Evolutionary conservation across 2,113 vertebrate species (phyloP).

Genomic region (Blennius ocellaris): DNA sequence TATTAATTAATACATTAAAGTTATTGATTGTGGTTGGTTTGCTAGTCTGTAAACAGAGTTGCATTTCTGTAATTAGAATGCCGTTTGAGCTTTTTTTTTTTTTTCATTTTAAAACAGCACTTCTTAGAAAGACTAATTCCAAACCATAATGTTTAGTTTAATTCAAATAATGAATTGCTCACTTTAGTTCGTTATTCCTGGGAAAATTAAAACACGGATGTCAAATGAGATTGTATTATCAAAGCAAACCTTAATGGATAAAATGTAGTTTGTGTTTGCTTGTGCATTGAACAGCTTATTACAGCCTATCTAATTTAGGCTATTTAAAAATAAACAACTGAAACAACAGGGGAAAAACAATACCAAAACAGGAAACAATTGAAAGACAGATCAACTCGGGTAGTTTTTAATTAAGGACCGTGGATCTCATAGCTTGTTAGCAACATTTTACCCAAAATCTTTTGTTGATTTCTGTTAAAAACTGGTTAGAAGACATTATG

Average conservation of each 20-base stretch:
- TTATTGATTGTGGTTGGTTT: background rate
- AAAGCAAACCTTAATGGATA: background rate
- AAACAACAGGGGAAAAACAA: too few species aligned
- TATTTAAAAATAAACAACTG: too few species aligned
- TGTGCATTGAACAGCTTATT: background rate
- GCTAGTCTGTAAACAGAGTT: background rate
- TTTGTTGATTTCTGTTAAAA: background rate
- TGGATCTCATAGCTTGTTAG: background rate
- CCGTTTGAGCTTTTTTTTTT: background rate
- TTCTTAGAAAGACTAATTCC: background rate
- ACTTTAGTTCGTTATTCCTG: background rate
- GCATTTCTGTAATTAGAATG: background rate
- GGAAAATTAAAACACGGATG: background rate
- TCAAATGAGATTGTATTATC: background rate
- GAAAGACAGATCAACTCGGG: constrained; percentile 10
- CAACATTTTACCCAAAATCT: constrained; percentile 1
- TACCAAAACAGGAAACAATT: background rate
- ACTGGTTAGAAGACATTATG: background rate
- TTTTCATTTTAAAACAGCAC: background rate
- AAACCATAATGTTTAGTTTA: background rate
- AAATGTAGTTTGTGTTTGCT: background rate
- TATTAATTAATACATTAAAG: background rate
- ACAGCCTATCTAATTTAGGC: too few species aligned
- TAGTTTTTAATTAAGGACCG: background rate
- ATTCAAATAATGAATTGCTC: background rate